A percentile compares a stretch with the other conserved stretches of the same genome.
These are phyloP conservation scores for Sinodicranocentrus sp. DNA, from an alignment of 2,888 invertebrate species.

Conservation along the genomic window DNA sequence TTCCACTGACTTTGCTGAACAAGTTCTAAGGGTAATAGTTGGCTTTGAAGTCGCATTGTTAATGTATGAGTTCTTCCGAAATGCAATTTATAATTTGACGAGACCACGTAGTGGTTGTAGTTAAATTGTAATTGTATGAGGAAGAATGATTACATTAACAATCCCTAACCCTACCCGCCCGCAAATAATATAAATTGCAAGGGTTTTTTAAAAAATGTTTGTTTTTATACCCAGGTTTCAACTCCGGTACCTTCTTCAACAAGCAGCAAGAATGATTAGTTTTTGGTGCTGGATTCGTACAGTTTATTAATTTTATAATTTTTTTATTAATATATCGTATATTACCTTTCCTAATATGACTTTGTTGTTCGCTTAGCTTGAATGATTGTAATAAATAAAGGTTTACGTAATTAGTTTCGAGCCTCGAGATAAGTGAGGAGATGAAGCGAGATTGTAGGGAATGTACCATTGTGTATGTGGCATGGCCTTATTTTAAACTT, in stretches of 20 bases:
- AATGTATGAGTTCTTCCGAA: not conserved
- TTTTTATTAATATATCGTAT: not conserved
- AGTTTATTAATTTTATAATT: not conserved
- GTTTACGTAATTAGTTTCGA: not conserved
- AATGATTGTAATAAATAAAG: too few relatives aligned
- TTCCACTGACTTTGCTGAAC: not conserved
- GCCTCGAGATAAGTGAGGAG: slow-evolving; percentile 6
- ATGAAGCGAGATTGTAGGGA: too few relatives aligned
- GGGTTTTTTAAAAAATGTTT: too few relatives aligned
- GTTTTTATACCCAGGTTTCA: too few relatives aligned
- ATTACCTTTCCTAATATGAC: not conserved
- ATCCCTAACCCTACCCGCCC: not conserved
- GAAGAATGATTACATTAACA: not conserved
- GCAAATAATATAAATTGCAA: not conserved
- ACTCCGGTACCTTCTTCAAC: too few relatives aligned
- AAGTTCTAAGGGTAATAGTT: too few relatives aligned
- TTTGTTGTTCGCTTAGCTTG: too few relatives aligned
- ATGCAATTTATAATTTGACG: not conserved
- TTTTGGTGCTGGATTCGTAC: too few relatives aligned
- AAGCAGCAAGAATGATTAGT: too few relatives aligned
- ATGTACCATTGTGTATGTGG: too few relatives aligned
- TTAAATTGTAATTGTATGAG: slow-evolving; percentile 11
- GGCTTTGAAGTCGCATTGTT: slow-evolving; percentile 11
- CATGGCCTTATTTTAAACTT: too few relatives aligned
- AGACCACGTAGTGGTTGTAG: not conserved